Conservation (phyloP, 1,140 invertebrate genomes). For the Copidosoma floridanum region DNA sequence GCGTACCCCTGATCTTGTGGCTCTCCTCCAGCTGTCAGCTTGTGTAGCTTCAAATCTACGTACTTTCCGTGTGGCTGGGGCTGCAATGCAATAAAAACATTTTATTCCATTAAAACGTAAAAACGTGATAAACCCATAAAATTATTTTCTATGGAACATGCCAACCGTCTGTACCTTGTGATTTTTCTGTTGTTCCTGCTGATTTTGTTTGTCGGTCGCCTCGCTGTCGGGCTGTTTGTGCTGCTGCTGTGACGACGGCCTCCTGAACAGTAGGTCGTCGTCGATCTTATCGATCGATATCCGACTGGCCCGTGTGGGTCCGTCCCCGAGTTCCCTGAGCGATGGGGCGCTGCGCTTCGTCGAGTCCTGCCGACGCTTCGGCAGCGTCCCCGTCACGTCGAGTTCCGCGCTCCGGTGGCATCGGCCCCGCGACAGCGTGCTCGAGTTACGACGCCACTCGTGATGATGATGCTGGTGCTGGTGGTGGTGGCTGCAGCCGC, state of each 20-base stretch:
- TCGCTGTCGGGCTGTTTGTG: neutral
- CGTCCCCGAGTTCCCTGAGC: slow-evolving; percentile 25
- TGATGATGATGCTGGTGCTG: slow-evolving; percentile 16
- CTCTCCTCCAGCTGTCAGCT: slow-evolving; percentile 54
- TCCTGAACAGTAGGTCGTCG: slow-evolving; percentile 40
- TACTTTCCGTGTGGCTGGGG: slow-evolving; percentile 18
- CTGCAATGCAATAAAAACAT: too few relatives aligned
- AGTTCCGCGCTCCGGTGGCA: slow-evolving; percentile 43
- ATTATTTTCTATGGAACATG: too few relatives aligned
- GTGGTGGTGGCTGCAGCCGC: slow-evolving; percentile 30
- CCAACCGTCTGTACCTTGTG: too few relatives aligned
- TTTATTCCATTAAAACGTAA: too few relatives aligned
- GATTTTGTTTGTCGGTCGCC: neutral
- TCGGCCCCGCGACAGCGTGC: slow-evolving; percentile 33
- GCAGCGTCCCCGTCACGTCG: slow-evolving; percentile 45
- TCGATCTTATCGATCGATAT: slow-evolving; percentile 29
- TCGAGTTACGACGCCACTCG: slow-evolving; percentile 20
- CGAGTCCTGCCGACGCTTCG: slow-evolving; percentile 42
- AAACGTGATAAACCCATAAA: too few relatives aligned
- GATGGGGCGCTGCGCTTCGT: slow-evolving; percentile 33
- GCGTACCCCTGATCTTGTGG: slow-evolving; percentile 75
- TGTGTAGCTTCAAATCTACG: slow-evolving; percentile 45
- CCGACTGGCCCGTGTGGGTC: slow-evolving; percentile 21
- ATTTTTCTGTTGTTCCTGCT: slow-evolving; percentile 10
- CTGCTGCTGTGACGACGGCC: slow-evolving; percentile 36